Conservation (phyloP, 2,888 invertebrate species). For the Diabrotica balteata region DNA sequence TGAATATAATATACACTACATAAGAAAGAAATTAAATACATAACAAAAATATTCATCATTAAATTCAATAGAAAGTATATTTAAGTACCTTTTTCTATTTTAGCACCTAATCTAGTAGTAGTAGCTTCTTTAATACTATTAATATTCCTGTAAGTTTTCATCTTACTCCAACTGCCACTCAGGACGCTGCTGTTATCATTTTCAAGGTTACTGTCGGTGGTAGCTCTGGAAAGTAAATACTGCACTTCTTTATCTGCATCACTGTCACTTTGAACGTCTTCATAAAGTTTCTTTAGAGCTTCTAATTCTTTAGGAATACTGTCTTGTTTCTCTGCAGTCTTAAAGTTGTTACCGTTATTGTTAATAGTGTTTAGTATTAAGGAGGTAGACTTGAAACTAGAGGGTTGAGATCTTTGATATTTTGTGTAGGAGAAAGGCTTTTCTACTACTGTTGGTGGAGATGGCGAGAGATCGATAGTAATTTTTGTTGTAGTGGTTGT, state of each 20-base stretch:
- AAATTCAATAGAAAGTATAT: no score
- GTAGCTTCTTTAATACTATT: conserved; percentile 44
- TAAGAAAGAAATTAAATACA: no score
- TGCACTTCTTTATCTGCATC: conserved; percentile 70
- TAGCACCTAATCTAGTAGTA: conserved; percentile 49
- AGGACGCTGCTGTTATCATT: conserved; percentile 58
- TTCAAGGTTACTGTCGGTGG: conserved; percentile 42
- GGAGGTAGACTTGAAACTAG: conserved; percentile 60
- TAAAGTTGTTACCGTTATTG: conserved; percentile 33
- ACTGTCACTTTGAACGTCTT: conserved; percentile 61
- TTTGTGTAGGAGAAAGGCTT: conserved; percentile 44
- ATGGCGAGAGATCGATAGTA: conserved; percentile 59
- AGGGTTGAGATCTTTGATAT: conserved; percentile 47
- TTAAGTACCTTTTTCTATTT: conserved; percentile 57
- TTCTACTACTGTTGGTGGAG: conserved; percentile 44
- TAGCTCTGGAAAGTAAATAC: conserved; percentile 61
- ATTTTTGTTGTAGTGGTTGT: conserved; percentile 61
- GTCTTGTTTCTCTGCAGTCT: conserved; percentile 27
- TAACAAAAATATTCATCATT: no score
- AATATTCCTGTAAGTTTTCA: conserved; percentile 59
- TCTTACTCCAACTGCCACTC: conserved; percentile 67
- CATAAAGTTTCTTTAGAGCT: conserved; percentile 58
- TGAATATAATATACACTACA: no score
- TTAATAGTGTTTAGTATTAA: conserved; percentile 59
- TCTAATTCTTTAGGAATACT: conserved; percentile 55